phyloP scores from a whole-genome alignment of 1,140 invertebrate genomes.

The Drosophila lowei region DNA sequence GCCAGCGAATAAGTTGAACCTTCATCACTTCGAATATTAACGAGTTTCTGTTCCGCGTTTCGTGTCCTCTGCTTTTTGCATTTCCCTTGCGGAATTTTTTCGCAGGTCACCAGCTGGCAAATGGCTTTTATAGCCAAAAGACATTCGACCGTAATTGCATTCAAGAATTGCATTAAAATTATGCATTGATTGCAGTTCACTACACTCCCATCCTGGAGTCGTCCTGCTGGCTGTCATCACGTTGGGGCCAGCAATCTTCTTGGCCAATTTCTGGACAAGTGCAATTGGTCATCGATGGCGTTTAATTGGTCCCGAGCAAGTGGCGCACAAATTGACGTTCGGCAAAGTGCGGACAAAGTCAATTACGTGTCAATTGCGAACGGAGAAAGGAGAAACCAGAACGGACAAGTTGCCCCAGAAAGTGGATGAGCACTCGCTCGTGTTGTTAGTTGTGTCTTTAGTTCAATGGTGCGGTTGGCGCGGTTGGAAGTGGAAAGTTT shows the following conservation, averaged over 20 bases:
- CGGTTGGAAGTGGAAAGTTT: constrained; percentile 15
- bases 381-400: constrained; percentile 13
- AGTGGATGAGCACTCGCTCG: constrained; percentile 24
- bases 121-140: constrained; percentile 59
- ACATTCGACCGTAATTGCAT: constrained; percentile 56
- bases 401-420: constrained; percentile 34
- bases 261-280: constrained; percentile 65
- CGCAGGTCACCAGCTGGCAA: background rate
- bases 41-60: constrained; percentile 56
- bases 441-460: constrained; percentile 8
- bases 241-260: constrained; percentile 45
- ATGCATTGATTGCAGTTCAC: constrained; percentile 64
- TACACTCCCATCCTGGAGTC: background rate
- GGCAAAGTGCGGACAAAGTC: constrained; percentile 57
- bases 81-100: constrained; percentile 34
- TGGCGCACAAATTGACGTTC: constrained; percentile 55
- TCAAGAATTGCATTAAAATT: constrained; percentile 68
- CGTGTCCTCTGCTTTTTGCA: constrained; percentile 10
- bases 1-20: constrained; percentile 27
- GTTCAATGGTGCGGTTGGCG: background rate
- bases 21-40: constrained; percentile 64
- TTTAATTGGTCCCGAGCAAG: constrained; percentile 67
- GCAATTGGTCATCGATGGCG: constrained; percentile 74
- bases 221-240: constrained; percentile 39
- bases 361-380: constrained; percentile 64